Base-by-base conservation (phyloP, 2,888 invertebrate genomes). In the Exocentrus adspersus region DNA sequence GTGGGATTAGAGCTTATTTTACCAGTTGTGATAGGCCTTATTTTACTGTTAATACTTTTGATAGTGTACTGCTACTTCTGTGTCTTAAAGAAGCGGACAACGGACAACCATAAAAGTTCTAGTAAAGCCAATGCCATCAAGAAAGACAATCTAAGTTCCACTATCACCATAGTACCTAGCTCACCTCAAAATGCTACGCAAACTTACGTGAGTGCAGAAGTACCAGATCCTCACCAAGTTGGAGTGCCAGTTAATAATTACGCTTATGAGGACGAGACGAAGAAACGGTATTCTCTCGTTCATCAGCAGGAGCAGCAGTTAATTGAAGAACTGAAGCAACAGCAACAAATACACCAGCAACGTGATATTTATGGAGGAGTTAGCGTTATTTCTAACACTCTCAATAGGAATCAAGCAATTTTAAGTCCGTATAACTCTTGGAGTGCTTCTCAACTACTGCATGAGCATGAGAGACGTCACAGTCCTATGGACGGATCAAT, bases 381-480 rank as follows among this genome's bases (percentile, higher is more conserved):
- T 5, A 81, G 82, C 62, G 80, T 82, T 1, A 81, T 82, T 58
- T 80, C 82, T 61, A 83, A 79, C 52, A 83, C 81, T 1, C 75
- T 84, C 10, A 82, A 81, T 32, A 72, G 84, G 30, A 81, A 79
- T 41, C 83, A 82, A 1, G 78, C 67, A 78, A 84, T 65, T 6
- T 76, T 86, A 28, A 86, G 85, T 68, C 87, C 86, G 0, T 86
- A 84, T 73, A 87, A 86, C 71, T 86, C 86, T 1, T 88, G 88
- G 87, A 86, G 86, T 20, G 87, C 88, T 1, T 86, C 86, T 2
- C 87, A 88, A 70, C 78, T 88, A 9, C 77, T 88, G 1, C 85
- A 86, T 68, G 87, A 87, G 72, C 87, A 87, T 72, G 87, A 88
- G 73, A 78, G 86, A 50, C 78, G 87, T 19, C 85, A 85, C 65